phyloP scores from a whole-genome alignment of 2,113 vertebrate species.

The Picathartes gymnocephalus region DNA sequence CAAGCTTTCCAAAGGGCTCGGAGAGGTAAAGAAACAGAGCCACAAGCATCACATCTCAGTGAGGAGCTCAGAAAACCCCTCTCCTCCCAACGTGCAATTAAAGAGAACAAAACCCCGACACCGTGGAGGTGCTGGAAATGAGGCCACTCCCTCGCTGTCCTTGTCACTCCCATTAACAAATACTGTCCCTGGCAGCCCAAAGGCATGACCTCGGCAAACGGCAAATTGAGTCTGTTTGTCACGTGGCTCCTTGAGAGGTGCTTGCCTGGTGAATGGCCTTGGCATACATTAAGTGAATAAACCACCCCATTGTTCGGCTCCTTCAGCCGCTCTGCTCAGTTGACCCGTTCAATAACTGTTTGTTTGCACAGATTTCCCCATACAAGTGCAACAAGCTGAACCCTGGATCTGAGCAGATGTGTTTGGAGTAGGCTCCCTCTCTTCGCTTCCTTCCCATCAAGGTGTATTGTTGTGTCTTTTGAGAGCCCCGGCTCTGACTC shows the following conservation, averaged over 20 bases:
- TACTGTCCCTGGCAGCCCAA: background rate
- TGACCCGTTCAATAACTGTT: conserved; percentile 54
- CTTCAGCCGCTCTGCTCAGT: conserved; percentile 49
- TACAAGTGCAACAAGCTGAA: conserved; percentile 34
- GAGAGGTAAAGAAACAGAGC: background rate
- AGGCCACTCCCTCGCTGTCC: background rate
- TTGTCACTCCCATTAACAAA: background rate
- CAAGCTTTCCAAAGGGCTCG: background rate
- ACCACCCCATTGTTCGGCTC: conserved; percentile 28
- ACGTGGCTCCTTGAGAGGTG: conserved; percentile 36
- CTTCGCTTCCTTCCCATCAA: conserved; percentile 33
- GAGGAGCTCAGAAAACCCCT: background rate
- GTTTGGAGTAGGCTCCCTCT: conserved; percentile 40
- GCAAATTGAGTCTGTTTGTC: background rate
- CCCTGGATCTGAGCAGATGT: conserved; percentile 52
- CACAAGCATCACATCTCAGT: background rate
- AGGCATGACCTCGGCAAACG: background rate
- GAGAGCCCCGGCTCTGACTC: conserved; percentile 30
- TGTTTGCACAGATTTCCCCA: conserved; percentile 55
- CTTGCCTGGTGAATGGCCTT: conserved; percentile 58
- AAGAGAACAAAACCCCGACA: background rate
- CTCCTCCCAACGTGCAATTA: background rate
- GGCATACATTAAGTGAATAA: conserved; percentile 53
- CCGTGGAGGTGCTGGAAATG: background rate
- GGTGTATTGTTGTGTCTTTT: conserved; percentile 40